Base-by-base conservation (phyloP, 30 jellyfish, hydroid and myxozoan genomes). In the Hydra vulgaris region DNA sequence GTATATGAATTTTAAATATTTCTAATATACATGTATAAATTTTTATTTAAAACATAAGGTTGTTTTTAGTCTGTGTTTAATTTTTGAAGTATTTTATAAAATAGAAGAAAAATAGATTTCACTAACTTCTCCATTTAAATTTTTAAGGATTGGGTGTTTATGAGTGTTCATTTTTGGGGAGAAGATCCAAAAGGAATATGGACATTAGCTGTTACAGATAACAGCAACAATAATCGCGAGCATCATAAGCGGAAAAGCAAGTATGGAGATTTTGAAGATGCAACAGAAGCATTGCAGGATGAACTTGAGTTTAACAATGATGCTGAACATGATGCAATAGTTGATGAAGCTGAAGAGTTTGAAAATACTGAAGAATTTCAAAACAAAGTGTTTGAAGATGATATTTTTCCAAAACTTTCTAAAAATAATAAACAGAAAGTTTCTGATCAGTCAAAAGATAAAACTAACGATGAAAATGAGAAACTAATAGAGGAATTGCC, bases 121-220 rank as follows among this genome's bases (percentile, higher is more conserved):
- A n/a, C n/a, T n/a, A n/a, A n/a, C n/a, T n/a, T n/a, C n/a, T n/a
- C n/a, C n/a, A n/a, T n/a, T n/a, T n/a, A n/a, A n/a, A n/a, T n/a
- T n/a, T 66, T 18, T 61, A 79, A 95, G 99, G 99, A 95, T 74
- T 95, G 99, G 99, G 94, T 95, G 4, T 95, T 95, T 79, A 95
- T 86, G 96, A 95, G 99, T 72, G 99, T 95, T 20, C 99, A 95
- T 80, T 95, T 95, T 86, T 95, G 99, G 99, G 99, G 99, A 0
- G 99, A 95, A 75, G 96, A 86, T 71, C 99, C 99, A 0, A 84
- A 90, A 40, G 99, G 99, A 7, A 74, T 77, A 0, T 95, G 99
- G 99, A 95, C 97, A 4, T 86, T 95, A 40, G 96, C 96, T 25
- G 95, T 95, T 54, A 95, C 96, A 16, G 99, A 95, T 76, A 89